A percentile compares a stretch with the other conserved stretches of the same genome.
These are phyloP conservation scores for Crossocerus cetratus DNA, from an alignment of 2,888 invertebrate species.

Conservation along the genomic window DNA sequence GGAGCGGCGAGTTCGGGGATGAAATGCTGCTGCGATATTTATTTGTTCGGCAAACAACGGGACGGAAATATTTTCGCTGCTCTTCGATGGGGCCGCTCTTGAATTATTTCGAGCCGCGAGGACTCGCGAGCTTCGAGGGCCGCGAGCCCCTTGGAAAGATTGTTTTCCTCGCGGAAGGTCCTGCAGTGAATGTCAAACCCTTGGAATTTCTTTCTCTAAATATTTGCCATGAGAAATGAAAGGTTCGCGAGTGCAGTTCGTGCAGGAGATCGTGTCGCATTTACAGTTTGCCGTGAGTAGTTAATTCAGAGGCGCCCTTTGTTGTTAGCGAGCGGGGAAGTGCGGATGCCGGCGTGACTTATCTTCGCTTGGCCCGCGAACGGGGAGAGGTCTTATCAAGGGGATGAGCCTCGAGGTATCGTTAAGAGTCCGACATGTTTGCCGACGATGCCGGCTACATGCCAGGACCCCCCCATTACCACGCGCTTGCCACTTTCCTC, in stretches of 20 bases:
- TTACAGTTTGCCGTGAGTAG: not conserved
- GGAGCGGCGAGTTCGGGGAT: not conserved
- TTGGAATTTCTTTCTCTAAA: too few relatives aligned
- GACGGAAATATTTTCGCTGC: not conserved
- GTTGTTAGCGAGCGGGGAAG: not conserved
- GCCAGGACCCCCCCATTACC: slow-evolving; percentile 15
- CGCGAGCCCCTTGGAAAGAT: too few relatives aligned
- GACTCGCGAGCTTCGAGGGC: not conserved
- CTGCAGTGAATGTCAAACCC: too few relatives aligned
- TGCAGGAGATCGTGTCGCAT: not conserved
- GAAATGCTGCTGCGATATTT: not conserved
- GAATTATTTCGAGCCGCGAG: not conserved
- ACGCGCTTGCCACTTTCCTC: not conserved
- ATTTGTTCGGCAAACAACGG: not conserved
- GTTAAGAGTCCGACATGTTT: slow-evolving; percentile 48
- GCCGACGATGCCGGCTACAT: slow-evolving; percentile 49
- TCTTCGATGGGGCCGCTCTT: not conserved
- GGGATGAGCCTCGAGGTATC: slow-evolving; percentile 49
- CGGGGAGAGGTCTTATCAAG: slow-evolving; percentile 50
- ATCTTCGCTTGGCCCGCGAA: slow-evolving; percentile 50
- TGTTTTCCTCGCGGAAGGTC: too few relatives aligned
- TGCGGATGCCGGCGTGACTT: slow-evolving; percentile 28
- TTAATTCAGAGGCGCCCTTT: not conserved
- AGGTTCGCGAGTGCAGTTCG: too few relatives aligned
- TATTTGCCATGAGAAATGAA: too few relatives aligned